phyloP scores from a whole-genome alignment of 2,113 vertebrate species.

The Microtus montanus region DNA sequence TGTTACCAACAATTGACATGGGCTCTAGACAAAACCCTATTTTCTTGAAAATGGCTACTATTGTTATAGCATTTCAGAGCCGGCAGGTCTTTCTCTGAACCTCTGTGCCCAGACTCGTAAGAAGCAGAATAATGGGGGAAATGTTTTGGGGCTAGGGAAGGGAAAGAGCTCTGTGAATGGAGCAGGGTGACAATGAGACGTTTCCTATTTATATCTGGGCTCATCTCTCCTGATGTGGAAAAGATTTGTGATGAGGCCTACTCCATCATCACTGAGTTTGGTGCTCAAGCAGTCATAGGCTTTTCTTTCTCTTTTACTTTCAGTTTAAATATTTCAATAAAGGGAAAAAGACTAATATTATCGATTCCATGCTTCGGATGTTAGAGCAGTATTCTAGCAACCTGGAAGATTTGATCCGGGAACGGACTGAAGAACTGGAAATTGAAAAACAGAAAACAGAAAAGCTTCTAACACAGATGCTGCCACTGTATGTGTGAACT shows the following conservation, averaged over 20 bases:
- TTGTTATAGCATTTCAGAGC: conserved; percentile 5
- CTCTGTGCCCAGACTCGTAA: conserved; percentile 41
- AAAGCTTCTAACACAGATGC: conserved; percentile 94
- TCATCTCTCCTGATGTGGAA: neutral
- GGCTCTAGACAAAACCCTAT: conserved; percentile 9
- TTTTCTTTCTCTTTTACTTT: conserved; percentile 71
- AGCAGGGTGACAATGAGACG: neutral
- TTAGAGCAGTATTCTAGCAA: conserved; percentile 97
- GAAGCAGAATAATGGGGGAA: neutral
- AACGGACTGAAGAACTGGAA: conserved; percentile 94
- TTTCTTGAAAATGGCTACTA: neutral
- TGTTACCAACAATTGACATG: neutral
- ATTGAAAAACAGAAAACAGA: conserved; percentile 96
- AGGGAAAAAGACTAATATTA: conserved; percentile 96
- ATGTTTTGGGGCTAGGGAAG: no score
- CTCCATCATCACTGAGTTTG: conserved; percentile 34
- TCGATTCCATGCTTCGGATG: conserved; percentile 96
- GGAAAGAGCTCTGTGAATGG: neutral
- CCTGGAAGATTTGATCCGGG: conserved; percentile 94
- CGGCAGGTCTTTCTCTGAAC: neutral
- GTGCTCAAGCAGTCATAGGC: neutral
- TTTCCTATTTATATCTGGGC: conserved; percentile 29
- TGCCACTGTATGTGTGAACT: conserved; percentile 90
- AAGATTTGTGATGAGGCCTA: neutral
- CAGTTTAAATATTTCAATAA: conserved; percentile 97